Percentiles rank a stretch among this genome's conserved stretches.
Evolutionary conservation across 2,113 vertebrate species (phyloP).

Genomic region (Cyphomyrus discorhynchus): DNA sequence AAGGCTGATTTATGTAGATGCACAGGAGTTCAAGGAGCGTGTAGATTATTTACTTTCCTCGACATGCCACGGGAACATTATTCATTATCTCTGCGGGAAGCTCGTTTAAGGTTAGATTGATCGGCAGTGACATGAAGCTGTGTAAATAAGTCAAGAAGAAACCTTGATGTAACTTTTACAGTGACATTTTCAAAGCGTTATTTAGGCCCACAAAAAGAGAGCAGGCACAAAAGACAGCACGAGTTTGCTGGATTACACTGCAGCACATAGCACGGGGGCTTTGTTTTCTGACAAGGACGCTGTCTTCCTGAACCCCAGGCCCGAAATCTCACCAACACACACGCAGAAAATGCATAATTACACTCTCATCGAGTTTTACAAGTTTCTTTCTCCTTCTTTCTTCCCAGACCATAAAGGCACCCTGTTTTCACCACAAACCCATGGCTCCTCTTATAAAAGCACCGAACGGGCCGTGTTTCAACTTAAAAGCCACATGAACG

Average conservation of each 20-base stretch:
- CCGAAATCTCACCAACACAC: not conserved
- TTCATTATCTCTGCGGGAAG: not conserved
- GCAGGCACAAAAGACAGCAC: not conserved
- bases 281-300: not conserved
- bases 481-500: not conserved
- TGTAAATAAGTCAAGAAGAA: constrained; percentile 14
- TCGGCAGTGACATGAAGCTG: not conserved
- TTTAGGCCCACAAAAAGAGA: not conserved
- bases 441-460: not conserved
- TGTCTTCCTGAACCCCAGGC: not conserved
- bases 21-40: not conserved
- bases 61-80: constrained; percentile 1
- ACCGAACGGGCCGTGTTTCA: not conserved
- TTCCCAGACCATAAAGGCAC: not conserved
- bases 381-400: not conserved
- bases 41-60: constrained; percentile 11
- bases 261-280: not conserved
- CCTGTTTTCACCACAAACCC: not conserved
- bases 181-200: constrained; percentile 11
- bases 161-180: constrained; percentile 9
- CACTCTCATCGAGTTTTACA: not conserved
- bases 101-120: not conserved
- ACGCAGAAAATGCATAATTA: not conserved
- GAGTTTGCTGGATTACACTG: not conserved
- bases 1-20: constrained; percentile 7